phyloP scores from a whole-genome alignment of 2,113 vertebrate species.

The Python bivittatus region DNA sequence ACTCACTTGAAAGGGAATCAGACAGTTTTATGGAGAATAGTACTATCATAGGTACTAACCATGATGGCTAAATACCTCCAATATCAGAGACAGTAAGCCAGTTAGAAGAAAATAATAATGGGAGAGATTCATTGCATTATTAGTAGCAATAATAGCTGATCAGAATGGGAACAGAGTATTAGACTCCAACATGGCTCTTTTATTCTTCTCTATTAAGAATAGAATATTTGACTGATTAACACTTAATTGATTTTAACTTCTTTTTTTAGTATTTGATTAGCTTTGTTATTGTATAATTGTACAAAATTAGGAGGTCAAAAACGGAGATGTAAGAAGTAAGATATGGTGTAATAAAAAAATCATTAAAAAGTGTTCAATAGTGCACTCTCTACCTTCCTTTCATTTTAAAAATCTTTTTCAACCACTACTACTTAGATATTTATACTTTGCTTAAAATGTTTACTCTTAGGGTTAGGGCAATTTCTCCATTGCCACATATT shows the following conservation, averaged over 20 bases:
- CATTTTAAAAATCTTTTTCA: not conserved
- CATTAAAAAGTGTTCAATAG: not conserved
- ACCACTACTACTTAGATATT: not conserved
- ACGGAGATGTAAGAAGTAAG: not conserved
- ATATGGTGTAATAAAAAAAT: not conserved
- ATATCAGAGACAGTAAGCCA: not conserved
- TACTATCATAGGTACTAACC: not conserved
- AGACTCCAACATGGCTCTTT: not conserved
- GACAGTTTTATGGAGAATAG: not conserved
- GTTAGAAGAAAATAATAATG: not conserved
- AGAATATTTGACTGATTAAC: not conserved
- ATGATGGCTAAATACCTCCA: not conserved
- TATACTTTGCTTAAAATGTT: not conserved
- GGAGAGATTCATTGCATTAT: not conserved
- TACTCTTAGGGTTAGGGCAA: not conserved
- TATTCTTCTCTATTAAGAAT: not conserved
- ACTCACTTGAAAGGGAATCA: not conserved
- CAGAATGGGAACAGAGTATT: not conserved
- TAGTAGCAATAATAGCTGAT: not conserved
- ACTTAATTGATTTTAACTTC: not conserved
- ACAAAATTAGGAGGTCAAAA: not conserved
- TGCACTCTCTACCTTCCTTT: not conserved
- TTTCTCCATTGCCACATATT: not conserved
- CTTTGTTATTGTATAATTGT: not conserved
- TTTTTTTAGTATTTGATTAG: not conserved